Evolutionary conservation across 1,140 invertebrate species (phyloP).

Genomic region (Aphaenogaster ashmeadi): DNA sequence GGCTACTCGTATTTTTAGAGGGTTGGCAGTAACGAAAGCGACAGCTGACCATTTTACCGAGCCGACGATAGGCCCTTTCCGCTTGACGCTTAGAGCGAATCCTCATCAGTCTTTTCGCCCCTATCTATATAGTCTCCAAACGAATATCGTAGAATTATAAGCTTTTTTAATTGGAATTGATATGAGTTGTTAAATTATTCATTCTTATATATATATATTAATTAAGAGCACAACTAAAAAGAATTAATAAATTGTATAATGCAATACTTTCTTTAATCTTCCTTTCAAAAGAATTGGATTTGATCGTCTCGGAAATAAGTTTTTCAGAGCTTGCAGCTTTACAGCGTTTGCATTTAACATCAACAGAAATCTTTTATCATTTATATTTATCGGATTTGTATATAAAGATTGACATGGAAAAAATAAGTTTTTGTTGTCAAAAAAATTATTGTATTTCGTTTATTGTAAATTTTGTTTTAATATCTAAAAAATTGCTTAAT

Average conservation of each 20-base stretch:
- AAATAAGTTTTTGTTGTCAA: neutral
- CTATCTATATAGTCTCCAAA: neutral
- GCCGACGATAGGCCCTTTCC: constrained; percentile 52
- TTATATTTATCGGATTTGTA: neutral
- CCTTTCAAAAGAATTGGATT: neutral
- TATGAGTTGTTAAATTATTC: neutral
- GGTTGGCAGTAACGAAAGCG: constrained; percentile 68
- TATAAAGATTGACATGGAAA: neutral
- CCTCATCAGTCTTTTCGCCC: neutral
- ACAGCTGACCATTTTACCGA: constrained; percentile 73
- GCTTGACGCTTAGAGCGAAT: constrained; percentile 6
- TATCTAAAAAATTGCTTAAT: neutral
- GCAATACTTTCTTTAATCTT: neutral
- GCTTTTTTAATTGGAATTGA: neutral
- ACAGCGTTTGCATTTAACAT: neutral
- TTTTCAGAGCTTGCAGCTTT: neutral
- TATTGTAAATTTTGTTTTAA: neutral
- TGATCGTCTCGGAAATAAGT: neutral
- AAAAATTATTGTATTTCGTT: too few relatives aligned
- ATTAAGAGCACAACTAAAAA: neutral
- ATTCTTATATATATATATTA: neutral
- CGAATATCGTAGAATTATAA: neutral
- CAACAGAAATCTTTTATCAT: neutral
- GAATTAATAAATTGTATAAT: neutral
- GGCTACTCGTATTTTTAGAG: constrained; percentile 76